Percentiles rank a stretch among this genome's conserved stretches.
phyloP scores from a whole-genome alignment of 2,888 invertebrate species.

The Plutella xylostella region DNA sequence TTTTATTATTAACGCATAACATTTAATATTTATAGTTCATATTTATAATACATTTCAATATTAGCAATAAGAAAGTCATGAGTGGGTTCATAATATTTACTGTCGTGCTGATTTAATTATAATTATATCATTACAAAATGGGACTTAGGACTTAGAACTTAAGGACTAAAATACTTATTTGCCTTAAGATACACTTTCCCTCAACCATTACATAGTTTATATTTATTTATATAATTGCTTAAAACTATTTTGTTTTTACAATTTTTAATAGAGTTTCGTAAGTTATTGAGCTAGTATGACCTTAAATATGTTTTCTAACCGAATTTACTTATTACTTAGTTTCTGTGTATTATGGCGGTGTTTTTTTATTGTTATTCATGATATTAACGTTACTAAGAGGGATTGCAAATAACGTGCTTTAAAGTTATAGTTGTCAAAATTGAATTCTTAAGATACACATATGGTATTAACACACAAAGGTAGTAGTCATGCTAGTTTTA shows the following conservation, averaged over 20 bases:
- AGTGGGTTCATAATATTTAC: constrained; percentile 65
- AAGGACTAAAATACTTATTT: constrained; percentile 34
- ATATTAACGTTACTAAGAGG: background rate
- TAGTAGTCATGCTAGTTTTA: too few species aligned
- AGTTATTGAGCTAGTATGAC: constrained; percentile 62
- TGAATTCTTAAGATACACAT: too few species aligned
- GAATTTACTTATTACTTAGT: background rate
- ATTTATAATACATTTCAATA: constrained; percentile 71
- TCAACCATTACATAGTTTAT: constrained; percentile 7
- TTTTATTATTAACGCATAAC: constrained; percentile 78
- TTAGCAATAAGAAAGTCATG: constrained; percentile 66
- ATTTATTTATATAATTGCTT: constrained; percentile 37
- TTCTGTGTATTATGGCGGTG: constrained; percentile 1
- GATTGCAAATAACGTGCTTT: background rate
- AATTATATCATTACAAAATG: constrained; percentile 66
- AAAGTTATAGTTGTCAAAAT: too few species aligned
- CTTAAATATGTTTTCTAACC: background rate
- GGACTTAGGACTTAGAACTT: constrained; percentile 45
- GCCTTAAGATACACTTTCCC: constrained; percentile 23
- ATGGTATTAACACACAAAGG: too few species aligned
- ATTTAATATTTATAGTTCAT: constrained; percentile 73
- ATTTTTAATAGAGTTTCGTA: constrained; percentile 42
- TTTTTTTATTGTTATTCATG: background rate
- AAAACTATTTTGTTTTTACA: constrained; percentile 46
- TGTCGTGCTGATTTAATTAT: constrained; percentile 64